A percentile compares a stretch with the other conserved stretches of the same genome.
These are phyloP conservation scores for Alcedo atthis DNA, from an alignment of 2,797 vertebrate genomes.

Conservation along the genomic window DNA sequence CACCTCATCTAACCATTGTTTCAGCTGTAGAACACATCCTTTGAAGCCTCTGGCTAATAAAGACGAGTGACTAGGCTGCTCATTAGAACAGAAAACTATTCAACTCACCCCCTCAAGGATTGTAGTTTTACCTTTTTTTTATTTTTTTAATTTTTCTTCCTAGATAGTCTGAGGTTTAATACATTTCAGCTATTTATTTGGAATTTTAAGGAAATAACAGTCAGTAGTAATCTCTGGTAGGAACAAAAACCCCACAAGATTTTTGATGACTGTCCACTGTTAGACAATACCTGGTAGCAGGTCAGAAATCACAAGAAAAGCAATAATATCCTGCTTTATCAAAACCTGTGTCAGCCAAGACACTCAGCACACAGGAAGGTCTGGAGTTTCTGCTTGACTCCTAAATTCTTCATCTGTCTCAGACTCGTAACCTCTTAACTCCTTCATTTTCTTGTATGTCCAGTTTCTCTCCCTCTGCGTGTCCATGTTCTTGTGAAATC, in stretches of 20 bases:
- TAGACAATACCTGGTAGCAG: conserved; percentile 12
- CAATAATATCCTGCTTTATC: neutral
- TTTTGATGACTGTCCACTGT: neutral
- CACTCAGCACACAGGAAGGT: neutral
- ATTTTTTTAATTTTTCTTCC: neutral
- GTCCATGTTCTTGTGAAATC: neutral
- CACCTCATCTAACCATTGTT: neutral
- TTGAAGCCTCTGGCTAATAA: neutral
- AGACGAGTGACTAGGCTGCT: neutral
- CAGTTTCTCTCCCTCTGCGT: neutral
- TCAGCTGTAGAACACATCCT: neutral
- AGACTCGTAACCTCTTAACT: neutral
- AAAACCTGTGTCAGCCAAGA: neutral
- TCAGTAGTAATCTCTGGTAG: neutral
- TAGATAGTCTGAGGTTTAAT: neutral
- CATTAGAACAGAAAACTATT: neutral
- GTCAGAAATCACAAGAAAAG: conserved; percentile 1
- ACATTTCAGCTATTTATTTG: neutral
- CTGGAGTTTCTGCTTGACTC: neutral
- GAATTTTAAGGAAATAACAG: neutral
- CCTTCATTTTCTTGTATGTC: neutral
- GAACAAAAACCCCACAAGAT: neutral
- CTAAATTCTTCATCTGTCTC: neutral
- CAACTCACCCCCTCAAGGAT: neutral
- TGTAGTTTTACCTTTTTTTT: neutral